Evolutionary conservation across 2,888 invertebrate genomes (phyloP).

Genomic region (Mamestra brassicae): DNA sequence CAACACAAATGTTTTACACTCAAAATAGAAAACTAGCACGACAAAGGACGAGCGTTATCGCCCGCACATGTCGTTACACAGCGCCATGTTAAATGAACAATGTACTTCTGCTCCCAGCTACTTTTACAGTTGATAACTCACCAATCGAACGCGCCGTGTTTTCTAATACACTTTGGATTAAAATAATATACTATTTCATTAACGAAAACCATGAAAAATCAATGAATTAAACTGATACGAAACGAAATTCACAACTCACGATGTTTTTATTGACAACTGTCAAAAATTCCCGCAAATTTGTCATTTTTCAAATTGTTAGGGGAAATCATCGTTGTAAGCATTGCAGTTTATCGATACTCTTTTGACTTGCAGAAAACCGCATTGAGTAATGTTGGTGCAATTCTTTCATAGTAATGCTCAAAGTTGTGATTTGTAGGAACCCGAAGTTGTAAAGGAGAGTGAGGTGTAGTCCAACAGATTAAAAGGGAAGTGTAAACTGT

Average conservation of each 20-base stretch:
- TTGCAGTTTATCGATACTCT: constrained; percentile 42
- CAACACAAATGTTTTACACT: constrained; percentile 71
- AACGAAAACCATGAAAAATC: constrained; percentile 64
- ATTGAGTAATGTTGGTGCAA: constrained; percentile 14
- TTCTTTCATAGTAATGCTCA: constrained; percentile 28
- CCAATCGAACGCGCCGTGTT: constrained; percentile 77
- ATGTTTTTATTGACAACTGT: constrained; percentile 89
- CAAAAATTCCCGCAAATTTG: constrained; percentile 88
- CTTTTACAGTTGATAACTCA: constrained; percentile 78
- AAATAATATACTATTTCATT: constrained; percentile 59
- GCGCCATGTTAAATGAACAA: constrained; percentile 87
- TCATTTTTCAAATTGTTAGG: constrained; percentile 70
- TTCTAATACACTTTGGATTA: constrained; percentile 59
- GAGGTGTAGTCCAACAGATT: not conserved
- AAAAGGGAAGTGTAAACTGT: too few species aligned
- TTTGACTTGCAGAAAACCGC: constrained; percentile 37
- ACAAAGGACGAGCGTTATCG: constrained; percentile 86
- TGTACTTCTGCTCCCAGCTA: constrained; percentile 72
- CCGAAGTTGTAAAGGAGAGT: not conserved
- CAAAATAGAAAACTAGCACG: constrained; percentile 78
- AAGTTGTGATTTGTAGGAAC: constrained; percentile 8
- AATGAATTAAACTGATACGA: constrained; percentile 70
- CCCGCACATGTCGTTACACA: constrained; percentile 87
- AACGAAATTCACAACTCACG: constrained; percentile 77
- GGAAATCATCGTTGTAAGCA: constrained; percentile 36